phyloP scores from a whole-genome alignment of 2,797 vertebrate genomes.

The Rhabdophis nuchalis region DNA sequence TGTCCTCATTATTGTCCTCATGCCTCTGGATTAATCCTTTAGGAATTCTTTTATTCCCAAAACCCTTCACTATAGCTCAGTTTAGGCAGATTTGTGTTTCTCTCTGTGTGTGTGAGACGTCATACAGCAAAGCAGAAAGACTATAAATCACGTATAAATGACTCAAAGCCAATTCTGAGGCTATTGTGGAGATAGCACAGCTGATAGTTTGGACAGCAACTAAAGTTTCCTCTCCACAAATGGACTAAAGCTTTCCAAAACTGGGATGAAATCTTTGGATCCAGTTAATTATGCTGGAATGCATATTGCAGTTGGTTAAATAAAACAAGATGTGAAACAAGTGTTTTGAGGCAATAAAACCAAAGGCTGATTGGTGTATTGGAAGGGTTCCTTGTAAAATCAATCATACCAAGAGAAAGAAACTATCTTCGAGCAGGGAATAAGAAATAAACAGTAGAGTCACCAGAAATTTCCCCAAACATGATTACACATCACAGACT shows the following conservation, averaged over 20 bases:
- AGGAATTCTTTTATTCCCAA: neutral
- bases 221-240: neutral
- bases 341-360: neutral
- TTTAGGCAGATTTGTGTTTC: neutral
- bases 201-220: neutral
- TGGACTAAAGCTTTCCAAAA: neutral
- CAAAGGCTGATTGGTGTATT: neutral
- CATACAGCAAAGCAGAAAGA: neutral
- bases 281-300: neutral
- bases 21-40: neutral
- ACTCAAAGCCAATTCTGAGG: neutral
- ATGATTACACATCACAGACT: too few species aligned
- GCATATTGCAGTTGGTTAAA: neutral
- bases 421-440: neutral
- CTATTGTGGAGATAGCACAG: neutral
- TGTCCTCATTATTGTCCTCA: too few species aligned
- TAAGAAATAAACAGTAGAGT: neutral
- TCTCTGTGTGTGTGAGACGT: neutral
- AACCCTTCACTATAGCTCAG: neutral
- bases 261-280: neutral
- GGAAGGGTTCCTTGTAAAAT: neutral
- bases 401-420: neutral
- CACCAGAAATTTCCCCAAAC: neutral
- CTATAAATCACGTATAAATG: neutral
- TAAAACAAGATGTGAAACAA: neutral